Conservation (phyloP, 2,113 vertebrate genomes). For the Gopherus evgoodei region DNA sequence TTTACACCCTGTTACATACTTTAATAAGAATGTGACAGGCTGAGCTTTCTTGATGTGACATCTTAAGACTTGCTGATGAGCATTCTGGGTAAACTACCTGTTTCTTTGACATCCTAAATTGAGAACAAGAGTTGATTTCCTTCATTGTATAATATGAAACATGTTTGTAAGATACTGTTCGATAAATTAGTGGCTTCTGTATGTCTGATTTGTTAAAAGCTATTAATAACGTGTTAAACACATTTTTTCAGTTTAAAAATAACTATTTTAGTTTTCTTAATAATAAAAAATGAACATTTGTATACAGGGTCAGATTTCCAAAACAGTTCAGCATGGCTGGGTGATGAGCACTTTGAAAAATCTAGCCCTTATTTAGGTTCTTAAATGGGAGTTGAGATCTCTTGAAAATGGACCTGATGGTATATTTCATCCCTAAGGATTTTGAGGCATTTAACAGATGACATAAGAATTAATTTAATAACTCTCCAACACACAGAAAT, state of each 20-base stretch:
- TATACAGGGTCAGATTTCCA: background rate
- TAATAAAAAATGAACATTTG: background rate
- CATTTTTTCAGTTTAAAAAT: background rate
- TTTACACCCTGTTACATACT: background rate
- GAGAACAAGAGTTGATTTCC: background rate
- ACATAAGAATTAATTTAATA: background rate
- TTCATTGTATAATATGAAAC: background rate
- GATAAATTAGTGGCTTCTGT: background rate
- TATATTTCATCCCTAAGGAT: background rate
- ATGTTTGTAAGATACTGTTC: background rate
- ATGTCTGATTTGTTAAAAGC: background rate
- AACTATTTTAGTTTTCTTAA: background rate
- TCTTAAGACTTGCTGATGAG: background rate
- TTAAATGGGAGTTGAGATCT: background rate
- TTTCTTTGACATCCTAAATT: background rate
- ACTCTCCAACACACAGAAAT: background rate
- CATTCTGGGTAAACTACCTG: background rate
- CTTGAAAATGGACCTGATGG: rapidly evolving
- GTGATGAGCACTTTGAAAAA: background rate
- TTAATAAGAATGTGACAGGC: background rate
- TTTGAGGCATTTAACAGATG: background rate
- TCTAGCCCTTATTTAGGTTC: background rate
- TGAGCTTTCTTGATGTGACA: background rate
- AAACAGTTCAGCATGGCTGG: background rate
- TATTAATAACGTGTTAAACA: background rate